Evolutionary conservation across 2,113 vertebrate genomes (phyloP).

Genomic region (Pungitius pungitius): DNA sequence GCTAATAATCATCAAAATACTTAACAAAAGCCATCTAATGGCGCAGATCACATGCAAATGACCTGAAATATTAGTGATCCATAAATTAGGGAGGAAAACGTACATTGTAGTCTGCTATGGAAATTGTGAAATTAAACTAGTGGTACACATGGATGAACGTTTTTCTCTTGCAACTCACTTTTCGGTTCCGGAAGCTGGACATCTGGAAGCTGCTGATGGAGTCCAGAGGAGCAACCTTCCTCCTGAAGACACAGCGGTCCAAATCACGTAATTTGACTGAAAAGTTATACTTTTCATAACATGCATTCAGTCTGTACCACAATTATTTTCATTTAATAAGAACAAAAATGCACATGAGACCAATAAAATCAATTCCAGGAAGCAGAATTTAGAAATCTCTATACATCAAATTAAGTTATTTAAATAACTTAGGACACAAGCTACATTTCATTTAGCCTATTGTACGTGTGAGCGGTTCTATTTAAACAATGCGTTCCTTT

Average conservation of each 20-base stretch:
- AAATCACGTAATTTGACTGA: not conserved
- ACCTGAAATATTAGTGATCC: not conserved
- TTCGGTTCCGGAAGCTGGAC: conserved; percentile 57
- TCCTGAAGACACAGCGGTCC: conserved; percentile 53
- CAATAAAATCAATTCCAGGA: not conserved
- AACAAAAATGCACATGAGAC: not conserved
- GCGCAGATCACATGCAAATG: not conserved
- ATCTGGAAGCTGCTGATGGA: conserved; percentile 72
- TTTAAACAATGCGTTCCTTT: not conserved
- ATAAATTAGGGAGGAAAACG: not conserved
- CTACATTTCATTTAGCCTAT: not conserved
- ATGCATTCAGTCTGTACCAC: not conserved
- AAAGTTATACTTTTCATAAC: not conserved
- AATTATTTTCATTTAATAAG: not conserved
- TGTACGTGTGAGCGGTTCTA: not conserved
- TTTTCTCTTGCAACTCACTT: conserved; percentile 57
- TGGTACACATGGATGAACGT: not conserved
- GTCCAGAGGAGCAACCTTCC: conserved; percentile 76
- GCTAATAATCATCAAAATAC: not conserved
- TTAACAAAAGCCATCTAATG: too few relatives aligned
- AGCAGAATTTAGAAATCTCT: not conserved
- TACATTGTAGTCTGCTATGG: not conserved
- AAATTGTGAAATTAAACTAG: not conserved
- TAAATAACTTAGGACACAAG: not conserved
- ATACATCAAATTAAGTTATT: not conserved